Conservation (phyloP, 1,140 invertebrate species). For the Parasteatoda tepidariorum region DNA sequence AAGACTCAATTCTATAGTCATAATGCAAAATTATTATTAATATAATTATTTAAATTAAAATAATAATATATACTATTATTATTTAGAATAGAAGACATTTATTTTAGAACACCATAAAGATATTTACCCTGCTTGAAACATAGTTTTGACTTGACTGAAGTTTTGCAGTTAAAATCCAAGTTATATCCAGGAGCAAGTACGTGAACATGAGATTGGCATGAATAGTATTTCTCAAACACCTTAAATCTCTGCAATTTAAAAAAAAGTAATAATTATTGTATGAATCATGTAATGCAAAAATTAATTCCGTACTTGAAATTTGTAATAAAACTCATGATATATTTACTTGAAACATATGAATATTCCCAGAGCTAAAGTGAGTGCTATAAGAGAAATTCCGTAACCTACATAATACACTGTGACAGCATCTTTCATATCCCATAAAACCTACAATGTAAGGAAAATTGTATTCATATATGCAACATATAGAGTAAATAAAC, state of each 20-base stretch:
- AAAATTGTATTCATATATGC: too few species aligned
- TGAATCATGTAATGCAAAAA: too few species aligned
- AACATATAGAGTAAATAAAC: too few species aligned
- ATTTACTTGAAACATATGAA: conserved; percentile 87
- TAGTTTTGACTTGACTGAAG: conserved; percentile 77
- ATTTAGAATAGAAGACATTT: too few species aligned
- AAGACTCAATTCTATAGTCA: background rate
- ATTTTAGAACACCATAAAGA: too few species aligned
- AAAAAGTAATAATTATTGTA: too few species aligned
- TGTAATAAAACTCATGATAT: background rate
- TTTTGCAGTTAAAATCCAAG: conserved; percentile 81
- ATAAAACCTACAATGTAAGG: conserved; percentile 26
- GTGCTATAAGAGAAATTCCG: conserved; percentile 78
- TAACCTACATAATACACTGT: conserved; percentile 83
- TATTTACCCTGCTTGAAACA: conserved; percentile 66
- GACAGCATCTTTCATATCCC: conserved; percentile 72
- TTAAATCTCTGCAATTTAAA: conserved; percentile 87
- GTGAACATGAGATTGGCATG: conserved; percentile 90
- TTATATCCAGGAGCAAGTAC: conserved; percentile 80
- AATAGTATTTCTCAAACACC: conserved; percentile 90
- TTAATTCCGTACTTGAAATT: too few species aligned
- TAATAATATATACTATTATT: too few species aligned
- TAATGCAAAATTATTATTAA: background rate
- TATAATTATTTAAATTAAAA: background rate
- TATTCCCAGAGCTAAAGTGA: conserved; percentile 80